Percentiles rank a stretch among this genome's conserved stretches.
These are phyloP conservation scores for Dasyurus viverrinus DNA, from an alignment of 2,113 vertebrate species.

Conservation along the genomic window DNA sequence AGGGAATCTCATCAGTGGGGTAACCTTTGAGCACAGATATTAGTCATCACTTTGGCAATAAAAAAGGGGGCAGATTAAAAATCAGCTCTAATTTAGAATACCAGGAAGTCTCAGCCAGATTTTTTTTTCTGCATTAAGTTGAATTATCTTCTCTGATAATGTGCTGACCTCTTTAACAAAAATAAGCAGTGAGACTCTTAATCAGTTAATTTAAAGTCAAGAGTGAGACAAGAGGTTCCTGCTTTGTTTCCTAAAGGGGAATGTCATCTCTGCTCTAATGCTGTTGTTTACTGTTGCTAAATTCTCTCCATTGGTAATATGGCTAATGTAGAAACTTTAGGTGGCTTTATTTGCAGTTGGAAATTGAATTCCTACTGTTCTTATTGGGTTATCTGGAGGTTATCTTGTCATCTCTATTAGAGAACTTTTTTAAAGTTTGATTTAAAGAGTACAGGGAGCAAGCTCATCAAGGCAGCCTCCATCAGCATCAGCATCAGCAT, in stretches of 20 bases:
- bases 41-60: neutral
- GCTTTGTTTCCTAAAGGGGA: neutral
- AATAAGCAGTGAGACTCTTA: slow-evolving; percentile 24
- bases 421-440: neutral
- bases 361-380: neutral
- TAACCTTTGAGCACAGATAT: neutral
- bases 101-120: slow-evolving; percentile 34
- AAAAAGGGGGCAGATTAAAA: neutral
- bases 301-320: neutral
- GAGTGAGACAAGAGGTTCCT: slow-evolving; percentile 62
- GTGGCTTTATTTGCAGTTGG: neutral
- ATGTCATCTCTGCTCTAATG: neutral
- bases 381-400: neutral
- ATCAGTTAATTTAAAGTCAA: slow-evolving; percentile 21
- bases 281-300: neutral
- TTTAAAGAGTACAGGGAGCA: neutral
- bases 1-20: neutral
- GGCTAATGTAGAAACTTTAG: neutral
- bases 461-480: neutral
- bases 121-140: neutral
- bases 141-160: neutral
- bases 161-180: slow-evolving; percentile 17
- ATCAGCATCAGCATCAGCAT: neutral
- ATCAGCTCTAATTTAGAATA: neutral
- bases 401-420: neutral